These are phyloP conservation scores for Cyphomyrmex costatus DNA, from an alignment of 1,140 invertebrate genomes.

Conservation along the genomic window DNA sequence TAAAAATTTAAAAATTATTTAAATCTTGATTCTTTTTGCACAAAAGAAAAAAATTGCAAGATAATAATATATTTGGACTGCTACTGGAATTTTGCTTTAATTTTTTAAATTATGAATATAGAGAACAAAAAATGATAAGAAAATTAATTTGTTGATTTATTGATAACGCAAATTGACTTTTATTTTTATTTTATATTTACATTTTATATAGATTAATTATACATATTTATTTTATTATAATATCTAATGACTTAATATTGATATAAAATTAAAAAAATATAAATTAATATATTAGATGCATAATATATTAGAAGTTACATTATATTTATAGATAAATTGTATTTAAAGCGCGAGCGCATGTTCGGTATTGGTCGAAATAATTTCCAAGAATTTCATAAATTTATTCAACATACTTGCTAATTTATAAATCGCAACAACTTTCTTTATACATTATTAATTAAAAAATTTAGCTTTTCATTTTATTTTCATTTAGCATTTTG, in stretches of 20 bases:
- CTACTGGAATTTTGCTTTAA: neutral
- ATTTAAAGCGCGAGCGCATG: neutral
- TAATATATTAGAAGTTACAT: neutral
- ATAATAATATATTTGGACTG: neutral
- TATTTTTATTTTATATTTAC: neutral
- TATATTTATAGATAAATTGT: slow-evolving; percentile 1
- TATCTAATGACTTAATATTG: neutral
- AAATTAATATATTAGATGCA: neutral
- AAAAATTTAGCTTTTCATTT: too few relatives aligned
- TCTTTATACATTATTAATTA: too few relatives aligned
- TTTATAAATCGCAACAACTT: slow-evolving; percentile 5
- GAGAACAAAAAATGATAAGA: neutral
- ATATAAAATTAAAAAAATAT: neutral
- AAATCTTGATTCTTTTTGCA: neutral
- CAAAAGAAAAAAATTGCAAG: neutral
- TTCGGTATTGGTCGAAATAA: neutral
- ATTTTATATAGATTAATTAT: neutral
- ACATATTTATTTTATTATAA: neutral
- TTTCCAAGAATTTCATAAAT: neutral
- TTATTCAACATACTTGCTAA: neutral
- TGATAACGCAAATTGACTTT: neutral
- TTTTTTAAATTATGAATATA: neutral
- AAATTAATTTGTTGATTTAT: neutral
- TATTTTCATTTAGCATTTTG: neutral
- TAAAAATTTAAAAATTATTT: neutral